Percentiles rank a stretch among this genome's conserved stretches.
Evolutionary conservation across 2,888 invertebrate species (phyloP).

Genomic region (Ptychoptera contaminata): DNA sequence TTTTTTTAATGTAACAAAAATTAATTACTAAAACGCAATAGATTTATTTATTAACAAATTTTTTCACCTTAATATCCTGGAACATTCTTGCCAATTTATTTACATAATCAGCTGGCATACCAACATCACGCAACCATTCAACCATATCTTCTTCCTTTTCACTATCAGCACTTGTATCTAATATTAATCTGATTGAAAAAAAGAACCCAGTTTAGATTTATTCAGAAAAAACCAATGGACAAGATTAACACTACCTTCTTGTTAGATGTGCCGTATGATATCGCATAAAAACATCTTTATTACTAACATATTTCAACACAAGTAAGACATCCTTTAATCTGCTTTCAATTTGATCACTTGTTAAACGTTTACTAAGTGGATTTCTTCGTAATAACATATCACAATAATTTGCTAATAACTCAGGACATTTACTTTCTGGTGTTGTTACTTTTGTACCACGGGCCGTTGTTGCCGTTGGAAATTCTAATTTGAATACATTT

Average conservation of each 20-base stretch:
- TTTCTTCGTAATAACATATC: conserved; percentile 96
- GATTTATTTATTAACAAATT: background rate
- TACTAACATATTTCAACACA: conserved; percentile 96
- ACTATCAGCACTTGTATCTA: conserved; percentile 96
- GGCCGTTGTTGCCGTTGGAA: conserved; percentile 43
- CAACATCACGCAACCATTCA: conserved; percentile 92
- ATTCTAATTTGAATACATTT: conserved; percentile 64
- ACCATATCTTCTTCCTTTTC: conserved; percentile 99
- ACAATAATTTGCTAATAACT: conserved; percentile 97
- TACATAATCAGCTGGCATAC: conserved; percentile 99
- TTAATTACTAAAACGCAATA: background rate
- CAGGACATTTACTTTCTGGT: conserved; percentile 97
- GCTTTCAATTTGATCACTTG: conserved; percentile 91
- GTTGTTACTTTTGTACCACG: conserved; percentile 50
- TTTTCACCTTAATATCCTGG: conserved; percentile 84
- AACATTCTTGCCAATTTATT: conserved; percentile 97
- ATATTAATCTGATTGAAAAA: conserved; percentile 49
- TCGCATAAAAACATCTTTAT: conserved; percentile 99
- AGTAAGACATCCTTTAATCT: conserved; percentile 85
- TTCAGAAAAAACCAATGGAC: background rate
- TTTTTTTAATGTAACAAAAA: background rate
- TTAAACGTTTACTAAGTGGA: conserved; percentile 87
- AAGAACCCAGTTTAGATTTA: background rate
- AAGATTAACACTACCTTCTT: conserved; percentile 35
- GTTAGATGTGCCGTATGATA: conserved; percentile 98